Evolutionary conservation across 2,113 vertebrate genomes (phyloP).

Genomic region (Morone saxatilis): DNA sequence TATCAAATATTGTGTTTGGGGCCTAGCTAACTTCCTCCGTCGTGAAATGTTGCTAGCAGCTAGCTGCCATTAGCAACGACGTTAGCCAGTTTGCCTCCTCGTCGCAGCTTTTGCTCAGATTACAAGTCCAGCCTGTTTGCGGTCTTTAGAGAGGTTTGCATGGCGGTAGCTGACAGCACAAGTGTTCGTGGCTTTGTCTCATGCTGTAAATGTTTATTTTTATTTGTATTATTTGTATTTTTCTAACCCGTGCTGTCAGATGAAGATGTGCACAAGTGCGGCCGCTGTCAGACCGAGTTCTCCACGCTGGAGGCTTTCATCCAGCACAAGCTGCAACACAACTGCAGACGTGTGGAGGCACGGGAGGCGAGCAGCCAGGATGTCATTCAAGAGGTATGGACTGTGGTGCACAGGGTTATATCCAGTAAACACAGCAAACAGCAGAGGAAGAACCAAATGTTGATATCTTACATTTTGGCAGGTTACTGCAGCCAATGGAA

Average conservation of each 20-base stretch:
- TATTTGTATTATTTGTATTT: no score
- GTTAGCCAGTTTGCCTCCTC: slow-evolving; percentile 18
- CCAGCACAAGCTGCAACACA: slow-evolving; percentile 93
- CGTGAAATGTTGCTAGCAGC: slow-evolving; percentile 66
- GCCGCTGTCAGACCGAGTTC: slow-evolving; percentile 95
- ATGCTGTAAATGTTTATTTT: no score
- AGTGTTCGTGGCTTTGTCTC: rapidly evolving
- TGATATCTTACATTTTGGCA: slow-evolving; percentile 23
- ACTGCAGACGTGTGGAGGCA: slow-evolving; percentile 85
- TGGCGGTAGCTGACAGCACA: not conserved
- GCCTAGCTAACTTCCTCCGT: slow-evolving; percentile 62
- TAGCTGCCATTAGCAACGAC: slow-evolving; percentile 54
- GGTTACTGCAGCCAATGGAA: slow-evolving; percentile 60
- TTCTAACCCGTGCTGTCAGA: slow-evolving; percentile 74
- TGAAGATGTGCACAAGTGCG: slow-evolving; percentile 94
- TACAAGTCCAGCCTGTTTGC: not conserved
- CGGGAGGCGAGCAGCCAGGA: slow-evolving; percentile 70
- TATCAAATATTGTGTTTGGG: slow-evolving; percentile 28
- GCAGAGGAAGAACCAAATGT: not conserved
- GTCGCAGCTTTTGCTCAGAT: not conserved
- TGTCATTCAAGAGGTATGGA: slow-evolving; percentile 71
- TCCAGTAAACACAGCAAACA: not conserved
- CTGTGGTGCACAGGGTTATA: not conserved
- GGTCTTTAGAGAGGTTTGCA: not conserved
- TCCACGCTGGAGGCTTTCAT: slow-evolving; percentile 94